A percentile compares a stretch with the other conserved stretches of the same genome.
phyloP scores from a whole-genome alignment of 2,888 invertebrate species.

The Lasioglossum oenotherae region DNA sequence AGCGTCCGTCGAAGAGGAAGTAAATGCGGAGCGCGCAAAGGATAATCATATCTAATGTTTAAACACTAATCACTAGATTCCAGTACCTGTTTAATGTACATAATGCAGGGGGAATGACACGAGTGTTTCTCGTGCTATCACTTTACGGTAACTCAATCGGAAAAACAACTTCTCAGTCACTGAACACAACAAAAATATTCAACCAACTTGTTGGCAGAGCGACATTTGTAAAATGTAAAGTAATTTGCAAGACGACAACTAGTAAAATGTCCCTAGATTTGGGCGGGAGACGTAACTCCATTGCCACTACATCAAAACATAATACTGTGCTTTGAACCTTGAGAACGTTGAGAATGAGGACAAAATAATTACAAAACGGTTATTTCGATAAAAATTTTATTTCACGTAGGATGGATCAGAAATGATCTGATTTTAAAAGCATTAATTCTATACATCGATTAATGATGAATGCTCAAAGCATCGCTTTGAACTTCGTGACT shows the following conservation, averaged over 20 bases:
- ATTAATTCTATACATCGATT: slow-evolving; percentile 70
- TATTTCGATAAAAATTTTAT: slow-evolving; percentile 22
- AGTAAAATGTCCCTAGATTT: slow-evolving; percentile 69
- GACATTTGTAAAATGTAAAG: slow-evolving; percentile 65
- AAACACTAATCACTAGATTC: neutral
- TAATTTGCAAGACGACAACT: slow-evolving; percentile 37
- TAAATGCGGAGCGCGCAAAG: slow-evolving; percentile 26
- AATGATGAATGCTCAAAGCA: slow-evolving; percentile 89
- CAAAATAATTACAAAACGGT: neutral
- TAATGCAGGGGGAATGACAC: slow-evolving; percentile 59
- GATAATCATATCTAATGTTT: too few species aligned
- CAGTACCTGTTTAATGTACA: slow-evolving; percentile 80
- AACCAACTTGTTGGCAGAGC: slow-evolving; percentile 59
- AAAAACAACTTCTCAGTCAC: slow-evolving; percentile 42
- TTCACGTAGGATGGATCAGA: neutral
- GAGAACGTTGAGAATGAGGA: neutral
- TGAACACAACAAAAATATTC: slow-evolving; percentile 58
- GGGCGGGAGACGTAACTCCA: slow-evolving; percentile 71
- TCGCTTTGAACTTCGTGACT: slow-evolving; percentile 95
- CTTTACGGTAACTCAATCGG: slow-evolving; percentile 17
- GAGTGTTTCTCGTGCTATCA: slow-evolving; percentile 47
- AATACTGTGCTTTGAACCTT: slow-evolving; percentile 15
- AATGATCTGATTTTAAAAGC: slow-evolving; percentile 9
- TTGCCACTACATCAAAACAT: slow-evolving; percentile 32
- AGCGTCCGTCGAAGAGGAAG: slow-evolving; percentile 36